These are phyloP conservation scores for Chiloscyllium punctatum DNA, from an alignment of 2,797 vertebrate species.

Conservation along the genomic window DNA sequence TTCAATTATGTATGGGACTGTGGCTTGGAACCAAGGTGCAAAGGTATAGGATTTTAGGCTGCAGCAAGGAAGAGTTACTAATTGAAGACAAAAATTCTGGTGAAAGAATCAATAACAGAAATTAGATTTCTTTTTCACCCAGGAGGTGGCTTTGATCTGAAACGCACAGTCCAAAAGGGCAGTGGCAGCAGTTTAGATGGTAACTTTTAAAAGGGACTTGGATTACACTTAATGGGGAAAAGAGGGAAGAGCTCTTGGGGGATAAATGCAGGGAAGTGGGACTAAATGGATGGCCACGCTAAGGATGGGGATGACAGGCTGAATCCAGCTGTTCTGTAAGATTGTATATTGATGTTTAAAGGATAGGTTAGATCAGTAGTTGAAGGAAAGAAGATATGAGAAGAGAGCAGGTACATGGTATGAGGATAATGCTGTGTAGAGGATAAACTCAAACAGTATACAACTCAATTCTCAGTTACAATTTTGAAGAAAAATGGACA, in stretches of 20 bases:
- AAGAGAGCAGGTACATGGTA: not conserved
- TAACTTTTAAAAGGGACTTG: not conserved
- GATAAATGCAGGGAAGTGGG: not conserved
- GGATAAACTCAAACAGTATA: not conserved
- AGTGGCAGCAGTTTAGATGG: not conserved
- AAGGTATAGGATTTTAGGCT: no score
- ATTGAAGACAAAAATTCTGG: no score
- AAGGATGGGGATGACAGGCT: not conserved
- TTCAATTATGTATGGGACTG: no score
- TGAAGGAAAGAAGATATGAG: not conserved
- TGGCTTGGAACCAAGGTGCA: no score
- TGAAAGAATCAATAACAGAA: no score
- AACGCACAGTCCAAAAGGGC: no score
- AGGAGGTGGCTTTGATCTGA: no score
- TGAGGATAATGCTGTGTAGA: not conserved
- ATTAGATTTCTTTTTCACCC: no score
- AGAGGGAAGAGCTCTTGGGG: not conserved
- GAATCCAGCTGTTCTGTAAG: not conserved
- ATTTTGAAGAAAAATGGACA: not conserved
- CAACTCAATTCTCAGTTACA: not conserved
- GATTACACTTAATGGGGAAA: not conserved
- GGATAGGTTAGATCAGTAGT: not conserved
- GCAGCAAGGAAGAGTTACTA: no score
- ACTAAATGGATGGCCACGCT: not conserved
- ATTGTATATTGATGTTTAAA: not conserved